Percentiles rank a stretch among this genome's conserved stretches.
Conservation (phyloP, 1,140 invertebrate genomes). For the Lysiphlebus fabarum region DNA sequence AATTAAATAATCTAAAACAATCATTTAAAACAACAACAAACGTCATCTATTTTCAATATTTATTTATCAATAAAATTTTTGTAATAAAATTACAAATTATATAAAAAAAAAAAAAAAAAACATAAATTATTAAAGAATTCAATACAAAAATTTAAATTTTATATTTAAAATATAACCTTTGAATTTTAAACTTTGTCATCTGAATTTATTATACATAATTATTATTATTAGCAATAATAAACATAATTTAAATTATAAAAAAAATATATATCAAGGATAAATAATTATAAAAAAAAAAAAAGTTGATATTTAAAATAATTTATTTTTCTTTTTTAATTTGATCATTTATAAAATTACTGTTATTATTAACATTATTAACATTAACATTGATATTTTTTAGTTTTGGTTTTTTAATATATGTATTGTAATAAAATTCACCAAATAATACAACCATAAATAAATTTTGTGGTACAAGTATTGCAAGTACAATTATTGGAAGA, state of each 20-base stretch:
- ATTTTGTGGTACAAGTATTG: constrained; percentile 67
- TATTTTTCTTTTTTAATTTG: not conserved
- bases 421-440: constrained; percentile 79
- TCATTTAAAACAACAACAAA: too few species aligned
- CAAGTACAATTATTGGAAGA: constrained; percentile 65
- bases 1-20: too few species aligned
- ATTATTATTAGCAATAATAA: too few species aligned
- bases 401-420: constrained; percentile 63
- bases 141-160: too few species aligned
- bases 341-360: constrained; percentile 26
- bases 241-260: not conserved
- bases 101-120: too few species aligned
- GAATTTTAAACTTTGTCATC: too few species aligned
- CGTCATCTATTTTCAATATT: too few species aligned
- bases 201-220: not conserved
- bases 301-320: constrained; percentile 3
- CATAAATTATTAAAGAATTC: too few species aligned
- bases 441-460: constrained; percentile 79
- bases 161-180: too few species aligned
- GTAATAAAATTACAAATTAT: too few species aligned
- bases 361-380: constrained; percentile 29
- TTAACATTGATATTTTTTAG: too few species aligned
- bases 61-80: too few species aligned
- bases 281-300: not conserved
- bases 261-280: not conserved